Percentiles rank a stretch among this genome's conserved stretches.
Evolutionary conservation across 2,113 vertebrate genomes (phyloP).

Genomic region (Ifrita kowaldi): DNA sequence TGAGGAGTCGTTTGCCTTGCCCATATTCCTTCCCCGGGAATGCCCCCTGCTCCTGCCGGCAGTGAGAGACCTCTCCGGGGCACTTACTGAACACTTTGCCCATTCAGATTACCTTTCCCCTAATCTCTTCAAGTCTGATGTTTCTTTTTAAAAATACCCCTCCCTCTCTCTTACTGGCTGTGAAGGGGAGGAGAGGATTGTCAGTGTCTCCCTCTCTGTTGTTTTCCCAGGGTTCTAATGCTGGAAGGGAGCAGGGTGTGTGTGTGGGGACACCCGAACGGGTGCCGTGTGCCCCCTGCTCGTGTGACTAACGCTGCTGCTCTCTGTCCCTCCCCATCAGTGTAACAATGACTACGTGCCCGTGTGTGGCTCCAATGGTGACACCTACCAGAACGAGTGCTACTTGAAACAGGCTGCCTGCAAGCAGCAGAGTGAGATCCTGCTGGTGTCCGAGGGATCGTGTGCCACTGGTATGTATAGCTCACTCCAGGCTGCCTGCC

Average conservation of each 20-base stretch:
- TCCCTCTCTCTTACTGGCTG: not conserved
- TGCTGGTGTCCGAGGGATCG: slow-evolving; percentile 88
- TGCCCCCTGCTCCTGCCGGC: not conserved
- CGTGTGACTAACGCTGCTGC: not conserved
- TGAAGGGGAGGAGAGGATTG: not conserved
- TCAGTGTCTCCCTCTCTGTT: not conserved
- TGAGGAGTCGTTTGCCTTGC: not conserved
- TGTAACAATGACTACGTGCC: slow-evolving; percentile 97
- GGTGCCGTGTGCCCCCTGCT: not conserved
- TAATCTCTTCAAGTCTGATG: not conserved
- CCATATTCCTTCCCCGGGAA: fast-evolving
- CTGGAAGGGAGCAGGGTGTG: not conserved
- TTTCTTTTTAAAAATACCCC: not conserved
- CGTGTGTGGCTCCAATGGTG: slow-evolving; percentile 95
- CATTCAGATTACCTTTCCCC: not conserved
- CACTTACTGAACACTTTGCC: not conserved
- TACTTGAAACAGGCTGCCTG: slow-evolving; percentile 95
- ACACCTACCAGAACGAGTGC: slow-evolving; percentile 97
- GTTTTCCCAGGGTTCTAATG: not conserved
- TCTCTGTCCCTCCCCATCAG: slow-evolving; percentile 62
- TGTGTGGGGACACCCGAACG: fast-evolving
- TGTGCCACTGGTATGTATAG: slow-evolving; percentile 86
- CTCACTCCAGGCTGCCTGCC: fast-evolving
- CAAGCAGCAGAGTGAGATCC: slow-evolving; percentile 95
- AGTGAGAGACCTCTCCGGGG: not conserved